phyloP scores from a whole-genome alignment of 2,797 vertebrate genomes.

The Remorina albescens region DNA sequence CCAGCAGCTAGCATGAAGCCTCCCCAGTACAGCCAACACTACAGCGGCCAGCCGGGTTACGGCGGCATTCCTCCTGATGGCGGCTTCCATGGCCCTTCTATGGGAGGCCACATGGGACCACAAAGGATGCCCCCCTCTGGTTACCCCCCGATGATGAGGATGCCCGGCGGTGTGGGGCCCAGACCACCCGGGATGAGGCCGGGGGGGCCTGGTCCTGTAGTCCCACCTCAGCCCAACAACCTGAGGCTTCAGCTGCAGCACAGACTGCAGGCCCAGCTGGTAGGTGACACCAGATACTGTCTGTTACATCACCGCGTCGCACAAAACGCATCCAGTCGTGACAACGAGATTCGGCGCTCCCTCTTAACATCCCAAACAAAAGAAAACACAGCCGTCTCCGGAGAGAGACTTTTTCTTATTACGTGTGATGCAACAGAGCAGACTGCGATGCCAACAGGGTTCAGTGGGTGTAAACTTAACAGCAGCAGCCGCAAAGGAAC shows the following conservation, averaged over 20 bases:
- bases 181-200: slow-evolving; percentile 85
- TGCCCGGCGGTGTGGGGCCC: slow-evolving; percentile 81
- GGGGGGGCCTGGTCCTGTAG: slow-evolving; percentile 73
- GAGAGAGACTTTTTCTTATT: not conserved
- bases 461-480: slow-evolving; percentile 42
- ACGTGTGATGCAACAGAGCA: not conserved
- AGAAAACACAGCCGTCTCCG: not conserved
- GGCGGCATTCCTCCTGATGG: slow-evolving; percentile 87
- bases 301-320: not conserved
- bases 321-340: not conserved
- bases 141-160: slow-evolving; percentile 87
- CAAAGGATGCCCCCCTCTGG: slow-evolving; percentile 84
- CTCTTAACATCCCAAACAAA: not conserved
- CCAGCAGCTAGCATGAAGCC: slow-evolving; percentile 90
- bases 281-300: slow-evolving; percentile 49
- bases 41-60: slow-evolving; percentile 86
- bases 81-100: slow-evolving; percentile 85
- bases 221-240: slow-evolving; percentile 92
- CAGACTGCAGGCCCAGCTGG: slow-evolving; percentile 95
- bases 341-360: not conserved
- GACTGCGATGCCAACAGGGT: slow-evolving; percentile 20
- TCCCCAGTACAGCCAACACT: slow-evolving; percentile 89
- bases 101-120: slow-evolving; percentile 84
- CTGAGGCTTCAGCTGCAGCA: slow-evolving; percentile 96
- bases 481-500: slow-evolving; percentile 29